Evolutionary conservation across 2,113 vertebrate species (phyloP), one percentile per base, ranked within the genome.

Genomic region (Tretioscincus oriximinensis): DNA sequence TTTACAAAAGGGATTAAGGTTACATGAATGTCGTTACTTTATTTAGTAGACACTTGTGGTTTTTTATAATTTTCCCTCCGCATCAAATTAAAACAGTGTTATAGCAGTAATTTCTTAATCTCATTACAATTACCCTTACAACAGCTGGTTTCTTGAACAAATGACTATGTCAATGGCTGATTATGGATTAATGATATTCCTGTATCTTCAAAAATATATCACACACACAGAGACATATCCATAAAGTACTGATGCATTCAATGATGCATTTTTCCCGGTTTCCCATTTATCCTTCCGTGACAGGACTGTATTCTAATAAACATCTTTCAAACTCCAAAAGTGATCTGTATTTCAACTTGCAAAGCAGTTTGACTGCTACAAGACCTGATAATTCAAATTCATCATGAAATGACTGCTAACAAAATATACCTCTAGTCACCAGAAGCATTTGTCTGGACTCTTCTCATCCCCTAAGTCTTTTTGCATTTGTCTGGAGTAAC

Each of bases 81-180:
- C 47, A 87, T 85, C 82, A 89, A 87, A 92, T 91, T 91, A 91
- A 94, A 93, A 24, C 84, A 45, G 86, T 83, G 82, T 85, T 93
- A 86, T 84, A 93, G 87, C 77, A 93, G 88, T 86, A 83, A 91
- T 93, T 94, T 91, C 84, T 93, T 93, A 91, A 92, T 90, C 93
- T 92, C 85, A 89, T 89, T 77, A 93, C 91, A 93, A 93, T 93
- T 92, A 86, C 26, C 58, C 75, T 84, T 71, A 79, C 71, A 92
- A 90, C 89, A 94, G 83, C 91, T 94, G 90, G 80, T 87, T 58
- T 90, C 80, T 88, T 88, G 78, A 92, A 91, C 81, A 93, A 94
- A 91, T 90, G 75, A 88, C 77, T 84, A 79, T 88, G 84, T 87
- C 87, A 86, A 2, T 85, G 85, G 3, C 66, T 93, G 87, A 90